Conservation (phyloP, 2,888 invertebrate species). For the Xiphydria camelus region DNA sequence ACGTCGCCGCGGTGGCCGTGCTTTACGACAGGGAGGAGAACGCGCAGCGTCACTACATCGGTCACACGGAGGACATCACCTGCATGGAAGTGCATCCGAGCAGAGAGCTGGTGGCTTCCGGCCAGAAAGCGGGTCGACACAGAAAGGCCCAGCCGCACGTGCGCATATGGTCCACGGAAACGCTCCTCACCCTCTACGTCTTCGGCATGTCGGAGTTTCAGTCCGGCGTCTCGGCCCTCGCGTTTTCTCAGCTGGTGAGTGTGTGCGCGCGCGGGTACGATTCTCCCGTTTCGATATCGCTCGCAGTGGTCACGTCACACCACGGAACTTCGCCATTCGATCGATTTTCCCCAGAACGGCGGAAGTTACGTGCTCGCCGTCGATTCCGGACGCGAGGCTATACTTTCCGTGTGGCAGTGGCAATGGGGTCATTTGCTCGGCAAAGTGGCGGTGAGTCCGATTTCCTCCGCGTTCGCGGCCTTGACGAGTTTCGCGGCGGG, state of each 20-base stretch:
- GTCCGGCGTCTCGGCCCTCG: conserved; percentile 83
- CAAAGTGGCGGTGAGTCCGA: conserved; percentile 82
- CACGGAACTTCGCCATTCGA: no score
- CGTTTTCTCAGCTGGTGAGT: conserved; percentile 83
- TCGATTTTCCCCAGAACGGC: conserved; percentile 75
- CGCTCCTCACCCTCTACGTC: conserved; percentile 84
- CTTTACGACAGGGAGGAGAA: conserved; percentile 86
- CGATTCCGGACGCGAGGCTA: conserved; percentile 86
- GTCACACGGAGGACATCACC: conserved; percentile 92
- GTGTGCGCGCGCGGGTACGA: not conserved
- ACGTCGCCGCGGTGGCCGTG: conserved; percentile 89
- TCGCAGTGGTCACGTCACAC: no score
- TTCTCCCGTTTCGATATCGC: no score
- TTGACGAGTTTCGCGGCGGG: not conserved
- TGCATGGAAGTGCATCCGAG: conserved; percentile 83
- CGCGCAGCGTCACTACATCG: conserved; percentile 85
- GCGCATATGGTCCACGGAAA: conserved; percentile 90
- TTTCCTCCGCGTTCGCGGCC: conserved; percentile 1
- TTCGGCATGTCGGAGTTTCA: conserved; percentile 91
- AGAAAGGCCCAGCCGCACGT: conserved; percentile 87
- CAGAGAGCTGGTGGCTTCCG: conserved; percentile 85
- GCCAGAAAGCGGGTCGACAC: conserved; percentile 82
- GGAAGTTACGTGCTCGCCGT: conserved; percentile 89
- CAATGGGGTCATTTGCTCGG: conserved; percentile 91
- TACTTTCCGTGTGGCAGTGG: conserved; percentile 94